These are phyloP conservation scores for Heteromyza rotundicornis DNA, from an alignment of 2,888 invertebrate genomes.

Conservation along the genomic window DNA sequence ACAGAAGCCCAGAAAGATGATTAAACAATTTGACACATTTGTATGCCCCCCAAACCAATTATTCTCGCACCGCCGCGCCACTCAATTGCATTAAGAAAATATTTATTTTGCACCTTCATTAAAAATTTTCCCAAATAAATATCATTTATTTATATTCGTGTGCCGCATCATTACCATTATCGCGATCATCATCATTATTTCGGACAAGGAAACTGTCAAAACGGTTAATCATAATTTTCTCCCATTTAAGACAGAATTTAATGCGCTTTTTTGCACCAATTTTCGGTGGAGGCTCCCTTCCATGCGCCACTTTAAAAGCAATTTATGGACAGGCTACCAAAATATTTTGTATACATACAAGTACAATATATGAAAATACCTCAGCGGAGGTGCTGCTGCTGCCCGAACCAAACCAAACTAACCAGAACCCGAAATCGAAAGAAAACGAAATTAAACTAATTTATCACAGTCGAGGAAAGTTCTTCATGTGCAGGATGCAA, in stretches of 20 bases:
- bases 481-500: not conserved
- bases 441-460: conserved; percentile 4
- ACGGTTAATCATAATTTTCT: conserved; percentile 5
- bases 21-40: too few species aligned
- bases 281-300: not conserved
- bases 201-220: not conserved
- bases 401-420: not conserved
- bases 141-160: too few species aligned
- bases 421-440: not conserved
- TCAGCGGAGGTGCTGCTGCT: too few species aligned
- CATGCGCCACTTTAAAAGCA: not conserved
- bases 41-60: too few species aligned
- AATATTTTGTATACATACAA: not conserved
- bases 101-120: too few species aligned
- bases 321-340: conserved; percentile 4
- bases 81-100: too few species aligned
- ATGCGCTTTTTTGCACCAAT: not conserved
- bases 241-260: not conserved
- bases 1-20: too few species aligned
- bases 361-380: not conserved
- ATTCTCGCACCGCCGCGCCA: too few species aligned
- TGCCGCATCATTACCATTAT: not conserved
- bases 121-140: too few species aligned
- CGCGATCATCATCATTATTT: not conserved
- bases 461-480: not conserved